Percentiles rank a stretch among this genome's conserved stretches.
phyloP scores from a whole-genome alignment of 1,140 invertebrate species.

The Trichoplusia ni region DNA sequence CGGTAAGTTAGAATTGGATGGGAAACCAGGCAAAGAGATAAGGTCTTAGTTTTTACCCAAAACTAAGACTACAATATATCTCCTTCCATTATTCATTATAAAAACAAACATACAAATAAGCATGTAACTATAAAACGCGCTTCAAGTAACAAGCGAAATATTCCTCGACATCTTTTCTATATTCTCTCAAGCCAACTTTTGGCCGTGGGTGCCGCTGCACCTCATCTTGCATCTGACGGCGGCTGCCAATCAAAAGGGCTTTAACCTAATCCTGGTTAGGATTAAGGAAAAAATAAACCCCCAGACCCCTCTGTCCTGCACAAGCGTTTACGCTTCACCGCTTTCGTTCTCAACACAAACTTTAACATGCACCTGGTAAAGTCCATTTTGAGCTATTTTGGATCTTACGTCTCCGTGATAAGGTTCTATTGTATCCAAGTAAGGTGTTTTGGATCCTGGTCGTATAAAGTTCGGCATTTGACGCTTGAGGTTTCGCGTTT shows the following conservation, averaged over 20 bases:
- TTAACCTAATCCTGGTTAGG: slow-evolving; percentile 75
- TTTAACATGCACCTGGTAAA: neutral
- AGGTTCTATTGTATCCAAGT: neutral
- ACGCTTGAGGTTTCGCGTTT: slow-evolving; percentile 72
- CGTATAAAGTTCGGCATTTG: slow-evolving; percentile 57
- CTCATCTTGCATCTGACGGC: slow-evolving; percentile 66
- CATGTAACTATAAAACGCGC: no score
- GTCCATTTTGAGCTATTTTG: neutral
- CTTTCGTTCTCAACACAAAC: slow-evolving; percentile 43
- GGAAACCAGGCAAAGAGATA: no score
- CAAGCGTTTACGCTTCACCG: slow-evolving; percentile 75
- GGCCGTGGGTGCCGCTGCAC: slow-evolving; percentile 1
- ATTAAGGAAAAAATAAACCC: slow-evolving; percentile 78
- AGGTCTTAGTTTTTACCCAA: no score
- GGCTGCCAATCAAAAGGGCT: slow-evolving; percentile 79
- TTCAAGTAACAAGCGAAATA: no score
- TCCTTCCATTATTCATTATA: no score
- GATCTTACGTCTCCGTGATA: slow-evolving; percentile 2
- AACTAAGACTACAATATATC: no score
- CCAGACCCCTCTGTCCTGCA: slow-evolving; percentile 67
- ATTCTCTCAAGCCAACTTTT: neutral
- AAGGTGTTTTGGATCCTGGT: neutral
- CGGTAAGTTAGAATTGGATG: no score
- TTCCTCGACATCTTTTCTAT: neutral
- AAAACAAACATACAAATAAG: no score